A percentile compares a stretch with the other conserved stretches of the same genome.
phyloP scores from a whole-genome alignment of 1,140 invertebrate species.

The Drosophila pectinifera region DNA sequence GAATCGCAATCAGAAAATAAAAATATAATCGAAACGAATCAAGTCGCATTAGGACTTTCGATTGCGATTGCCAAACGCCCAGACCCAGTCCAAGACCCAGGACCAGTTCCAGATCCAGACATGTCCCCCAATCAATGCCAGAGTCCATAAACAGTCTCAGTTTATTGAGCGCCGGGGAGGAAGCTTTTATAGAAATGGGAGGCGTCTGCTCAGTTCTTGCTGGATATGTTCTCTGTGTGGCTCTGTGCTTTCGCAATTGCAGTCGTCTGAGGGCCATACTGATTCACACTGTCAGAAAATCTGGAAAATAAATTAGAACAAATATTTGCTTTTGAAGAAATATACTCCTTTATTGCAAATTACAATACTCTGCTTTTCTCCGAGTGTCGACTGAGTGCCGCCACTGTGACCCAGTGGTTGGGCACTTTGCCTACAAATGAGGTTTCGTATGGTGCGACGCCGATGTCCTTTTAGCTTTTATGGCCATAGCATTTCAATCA shows the following conservation, averaged over 20 bases:
- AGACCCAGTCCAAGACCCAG: conserved; percentile 1
- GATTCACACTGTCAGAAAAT: conserved; percentile 18
- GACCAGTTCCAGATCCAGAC: conserved; percentile 8
- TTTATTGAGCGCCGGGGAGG: conserved; percentile 54
- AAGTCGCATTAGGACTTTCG: conserved; percentile 44
- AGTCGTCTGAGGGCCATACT: conserved; percentile 5
- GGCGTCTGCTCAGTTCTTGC: conserved; percentile 26
- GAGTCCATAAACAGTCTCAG: conserved; percentile 59
- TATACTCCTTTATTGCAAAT: too few relatives aligned
- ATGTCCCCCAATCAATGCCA: conserved; percentile 55
- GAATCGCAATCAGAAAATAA: conserved; percentile 49
- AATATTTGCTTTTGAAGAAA: not conserved
- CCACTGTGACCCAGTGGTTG: conserved; percentile 57
- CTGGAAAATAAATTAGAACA: not conserved
- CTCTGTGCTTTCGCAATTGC: conserved; percentile 48
- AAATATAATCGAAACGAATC: conserved; percentile 62
- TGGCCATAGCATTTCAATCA: conserved; percentile 54
- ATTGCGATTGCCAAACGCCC: conserved; percentile 32
- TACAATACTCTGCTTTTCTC: too few relatives aligned
- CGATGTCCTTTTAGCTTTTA: conserved; percentile 68
- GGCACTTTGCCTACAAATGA: conserved; percentile 64
- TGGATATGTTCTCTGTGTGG: conserved; percentile 17
- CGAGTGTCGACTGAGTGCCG: conserved; percentile 32
- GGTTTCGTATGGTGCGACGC: conserved; percentile 35
- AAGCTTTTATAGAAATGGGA: conserved; percentile 56